phyloP scores from a whole-genome alignment of 2,113 vertebrate species.

The Taurulus bubalis region DNA sequence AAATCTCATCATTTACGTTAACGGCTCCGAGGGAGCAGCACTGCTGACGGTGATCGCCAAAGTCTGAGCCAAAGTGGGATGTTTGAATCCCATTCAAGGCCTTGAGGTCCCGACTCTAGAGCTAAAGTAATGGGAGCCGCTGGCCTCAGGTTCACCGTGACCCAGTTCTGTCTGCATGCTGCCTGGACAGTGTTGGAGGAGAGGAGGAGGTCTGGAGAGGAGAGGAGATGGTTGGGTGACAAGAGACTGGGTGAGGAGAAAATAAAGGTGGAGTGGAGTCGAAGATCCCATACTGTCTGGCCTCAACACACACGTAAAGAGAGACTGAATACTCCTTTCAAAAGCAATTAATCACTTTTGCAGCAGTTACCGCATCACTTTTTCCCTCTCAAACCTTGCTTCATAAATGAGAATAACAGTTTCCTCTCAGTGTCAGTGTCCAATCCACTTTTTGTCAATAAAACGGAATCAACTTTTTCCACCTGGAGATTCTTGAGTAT shows the following conservation, averaged over 20 bases:
- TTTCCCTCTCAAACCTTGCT: not conserved
- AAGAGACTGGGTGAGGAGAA: not conserved
- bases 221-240: not conserved
- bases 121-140: slow-evolving; percentile 65
- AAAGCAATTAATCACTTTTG: not conserved
- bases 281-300: not conserved
- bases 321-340: not conserved
- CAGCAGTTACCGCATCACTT: not conserved
- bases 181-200: slow-evolving; percentile 29
- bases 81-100: slow-evolving; percentile 51
- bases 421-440: slow-evolving; percentile 8
- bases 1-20: slow-evolving; percentile 29
- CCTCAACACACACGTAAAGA: not conserved
- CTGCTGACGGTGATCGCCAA: slow-evolving; percentile 19
- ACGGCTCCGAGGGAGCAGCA: slow-evolving; percentile 6
- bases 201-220: slow-evolving; percentile 1
- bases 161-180: slow-evolving; percentile 71
- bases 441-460: slow-evolving; percentile 1
- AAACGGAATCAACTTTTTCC: slow-evolving; percentile 8
- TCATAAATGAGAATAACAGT: slow-evolving; percentile 21
- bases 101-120: slow-evolving; percentile 51
- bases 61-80: slow-evolving; percentile 43
- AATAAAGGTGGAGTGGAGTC: not conserved
- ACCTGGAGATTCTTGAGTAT: slow-evolving; percentile 23
- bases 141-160: slow-evolving; percentile 74